Percentiles rank a stretch among this genome's conserved stretches.
Evolutionary conservation across 2,113 vertebrate species (phyloP).

Genomic region (Reinhardtius hippoglossoides): DNA sequence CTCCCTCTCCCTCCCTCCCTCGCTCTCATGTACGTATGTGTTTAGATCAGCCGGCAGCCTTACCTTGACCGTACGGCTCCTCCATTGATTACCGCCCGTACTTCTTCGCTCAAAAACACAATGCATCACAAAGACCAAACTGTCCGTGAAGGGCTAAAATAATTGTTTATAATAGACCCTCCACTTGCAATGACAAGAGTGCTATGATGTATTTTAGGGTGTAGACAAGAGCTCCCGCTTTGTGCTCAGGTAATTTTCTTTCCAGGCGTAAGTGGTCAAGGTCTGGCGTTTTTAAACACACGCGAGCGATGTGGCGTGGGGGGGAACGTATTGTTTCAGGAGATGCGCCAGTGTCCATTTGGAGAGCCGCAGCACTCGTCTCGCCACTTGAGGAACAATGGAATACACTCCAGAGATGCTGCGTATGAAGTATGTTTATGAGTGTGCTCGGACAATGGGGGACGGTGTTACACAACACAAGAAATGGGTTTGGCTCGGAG

Average conservation of each 20-base stretch:
- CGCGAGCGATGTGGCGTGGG: conserved; percentile 63
- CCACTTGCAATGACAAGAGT: conserved; percentile 79
- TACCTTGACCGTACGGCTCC: conserved; percentile 75
- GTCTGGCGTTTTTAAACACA: conserved; percentile 71
- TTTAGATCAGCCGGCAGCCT: conserved; percentile 73
- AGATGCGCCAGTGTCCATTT: conserved; percentile 76
- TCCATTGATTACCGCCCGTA: conserved; percentile 66
- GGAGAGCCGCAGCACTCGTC: conserved; percentile 76
- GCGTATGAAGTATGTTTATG: conserved; percentile 80
- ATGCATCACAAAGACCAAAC: conserved; percentile 80
- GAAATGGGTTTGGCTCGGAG: conserved; percentile 68
- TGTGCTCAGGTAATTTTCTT: conserved; percentile 82
- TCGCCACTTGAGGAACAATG: conserved; percentile 82
- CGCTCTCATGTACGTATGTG: conserved; percentile 24
- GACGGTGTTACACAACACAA: conserved; percentile 78
- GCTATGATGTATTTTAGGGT: conserved; percentile 75
- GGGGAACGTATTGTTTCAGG: conserved; percentile 77
- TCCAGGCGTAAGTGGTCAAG: conserved; percentile 81
- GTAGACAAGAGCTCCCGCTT: conserved; percentile 76
- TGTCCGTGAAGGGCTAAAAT: conserved; percentile 80
- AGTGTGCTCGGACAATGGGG: conserved; percentile 70
- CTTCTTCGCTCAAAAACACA: conserved; percentile 74
- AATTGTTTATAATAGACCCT: conserved; percentile 82
- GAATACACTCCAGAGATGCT: conserved; percentile 80
- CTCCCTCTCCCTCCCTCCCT: not conserved